Evolutionary conservation across 2,113 vertebrate genomes (phyloP).

Genomic region (Lipophrys pholis): DNA sequence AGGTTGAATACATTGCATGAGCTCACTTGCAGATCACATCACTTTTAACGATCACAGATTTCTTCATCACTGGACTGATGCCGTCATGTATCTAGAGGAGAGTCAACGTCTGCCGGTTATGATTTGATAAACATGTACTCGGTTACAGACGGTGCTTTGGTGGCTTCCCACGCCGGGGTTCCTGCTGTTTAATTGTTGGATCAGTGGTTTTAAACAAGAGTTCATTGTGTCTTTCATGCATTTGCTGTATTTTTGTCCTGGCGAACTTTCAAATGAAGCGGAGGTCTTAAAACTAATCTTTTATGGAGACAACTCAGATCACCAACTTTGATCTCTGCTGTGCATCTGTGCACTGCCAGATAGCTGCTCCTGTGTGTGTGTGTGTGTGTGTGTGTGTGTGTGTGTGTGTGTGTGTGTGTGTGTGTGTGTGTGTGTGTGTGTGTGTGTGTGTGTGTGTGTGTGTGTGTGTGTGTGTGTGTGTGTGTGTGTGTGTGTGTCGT

Average conservation of each 20-base stretch:
- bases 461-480: background rate
- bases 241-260: constrained; percentile 5
- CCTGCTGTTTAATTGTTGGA: background rate
- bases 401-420: background rate
- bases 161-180: background rate
- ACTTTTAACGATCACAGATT: no score
- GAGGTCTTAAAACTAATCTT: constrained; percentile 30
- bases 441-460: background rate
- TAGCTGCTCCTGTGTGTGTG: background rate
- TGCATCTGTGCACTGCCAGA: constrained; percentile 10
- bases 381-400: no score
- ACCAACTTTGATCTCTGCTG: constrained; percentile 25
- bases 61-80: no score
- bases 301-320: constrained; percentile 19
- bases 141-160: background rate
- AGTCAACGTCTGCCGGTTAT: background rate
- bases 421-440: background rate
- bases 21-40: no score
- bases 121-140: constrained; percentile 3
- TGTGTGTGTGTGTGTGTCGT: no score
- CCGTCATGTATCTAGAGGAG: no score
- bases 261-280: constrained; percentile 27
- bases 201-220: background rate
- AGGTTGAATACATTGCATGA: no score
- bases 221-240: constrained; percentile 6